phyloP scores from a whole-genome alignment of 2,797 vertebrate species.

The Periophthalmus magnuspinnatus region DNA sequence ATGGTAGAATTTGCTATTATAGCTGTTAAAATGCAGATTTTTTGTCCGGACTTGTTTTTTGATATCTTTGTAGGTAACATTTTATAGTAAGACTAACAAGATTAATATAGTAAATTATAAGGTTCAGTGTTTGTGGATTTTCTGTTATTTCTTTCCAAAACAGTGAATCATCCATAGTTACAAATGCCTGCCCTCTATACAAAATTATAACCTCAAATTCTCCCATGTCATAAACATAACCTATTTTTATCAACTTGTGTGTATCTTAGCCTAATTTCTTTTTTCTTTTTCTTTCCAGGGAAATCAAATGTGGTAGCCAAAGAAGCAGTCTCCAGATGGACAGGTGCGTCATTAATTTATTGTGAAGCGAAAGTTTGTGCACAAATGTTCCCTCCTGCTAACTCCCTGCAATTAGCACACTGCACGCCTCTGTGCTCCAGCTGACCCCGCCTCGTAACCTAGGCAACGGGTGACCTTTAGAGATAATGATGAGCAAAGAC shows the following conservation, averaged over 20 bases:
- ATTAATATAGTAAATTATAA: too few relatives aligned
- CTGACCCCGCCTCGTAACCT: slow-evolving; percentile 48
- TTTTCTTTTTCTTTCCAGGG: slow-evolving; percentile 74
- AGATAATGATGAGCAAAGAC: slow-evolving; percentile 24
- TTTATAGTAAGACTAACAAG: too few relatives aligned
- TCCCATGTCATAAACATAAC: too few relatives aligned
- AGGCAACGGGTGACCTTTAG: slow-evolving; percentile 44
- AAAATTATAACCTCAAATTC: too few relatives aligned
- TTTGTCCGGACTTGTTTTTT: too few relatives aligned
- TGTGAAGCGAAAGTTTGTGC: slow-evolving; percentile 11
- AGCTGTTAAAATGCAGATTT: too few relatives aligned
- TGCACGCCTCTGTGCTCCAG: slow-evolving; percentile 17
- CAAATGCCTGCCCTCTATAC: too few relatives aligned
- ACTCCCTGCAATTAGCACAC: slow-evolving; percentile 24
- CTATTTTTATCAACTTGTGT: background rate
- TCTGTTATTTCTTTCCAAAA: too few relatives aligned
- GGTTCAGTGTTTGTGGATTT: too few relatives aligned
- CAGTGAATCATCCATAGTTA: too few relatives aligned
- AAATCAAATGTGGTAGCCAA: slow-evolving; percentile 88
- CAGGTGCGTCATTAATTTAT: slow-evolving; percentile 78
- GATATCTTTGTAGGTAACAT: too few relatives aligned
- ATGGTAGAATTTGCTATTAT: too few relatives aligned
- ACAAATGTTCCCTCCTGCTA: slow-evolving; percentile 15
- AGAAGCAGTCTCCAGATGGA: slow-evolving; percentile 95
- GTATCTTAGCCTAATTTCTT: background rate